phyloP scores from a whole-genome alignment of 92 coral and sea anemone genomes.

The Palythoa grandiflora region DNA sequence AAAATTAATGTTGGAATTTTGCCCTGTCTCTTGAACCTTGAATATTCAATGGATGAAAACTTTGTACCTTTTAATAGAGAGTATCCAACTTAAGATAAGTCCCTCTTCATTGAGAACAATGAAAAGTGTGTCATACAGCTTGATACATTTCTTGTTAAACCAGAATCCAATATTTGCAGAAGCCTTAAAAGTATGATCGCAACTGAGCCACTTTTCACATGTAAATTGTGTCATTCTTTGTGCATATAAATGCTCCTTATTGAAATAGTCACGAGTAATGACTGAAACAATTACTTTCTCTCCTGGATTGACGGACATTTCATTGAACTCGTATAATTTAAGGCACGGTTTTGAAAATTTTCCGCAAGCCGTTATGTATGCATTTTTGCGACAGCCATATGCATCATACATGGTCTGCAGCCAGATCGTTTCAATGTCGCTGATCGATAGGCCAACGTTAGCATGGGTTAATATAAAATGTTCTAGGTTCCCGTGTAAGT shows the following conservation, averaged over 20 bases:
- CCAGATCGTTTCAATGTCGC: slow-evolving; percentile 48
- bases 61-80: slow-evolving; percentile 50
- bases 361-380: not conserved
- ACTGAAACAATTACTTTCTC: not conserved
- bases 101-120: slow-evolving; percentile 62
- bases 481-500: no score
- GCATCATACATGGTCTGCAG: slow-evolving; percentile 4
- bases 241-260: slow-evolving; percentile 50
- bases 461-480: not conserved
- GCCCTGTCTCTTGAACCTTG: slow-evolving; percentile 6
- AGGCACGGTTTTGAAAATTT: not conserved
- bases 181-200: slow-evolving; percentile 33
- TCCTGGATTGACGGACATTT: slow-evolving; percentile 32
- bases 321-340: slow-evolving; percentile 44
- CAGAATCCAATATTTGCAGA: slow-evolving; percentile 59
- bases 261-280: slow-evolving; percentile 8
- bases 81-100: slow-evolving; percentile 31
- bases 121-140: slow-evolving; percentile 55
- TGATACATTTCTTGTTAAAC: slow-evolving; percentile 47
- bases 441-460: slow-evolving; percentile 37
- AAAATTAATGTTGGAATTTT: not conserved
- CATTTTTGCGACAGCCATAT: not conserved
- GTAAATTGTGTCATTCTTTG: slow-evolving; percentile 64
- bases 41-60: not conserved
- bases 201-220: slow-evolving; percentile 47